These are phyloP conservation scores for Calcarius lapponicus DNA, from an alignment of 2,797 vertebrate genomes.

Conservation along the genomic window DNA sequence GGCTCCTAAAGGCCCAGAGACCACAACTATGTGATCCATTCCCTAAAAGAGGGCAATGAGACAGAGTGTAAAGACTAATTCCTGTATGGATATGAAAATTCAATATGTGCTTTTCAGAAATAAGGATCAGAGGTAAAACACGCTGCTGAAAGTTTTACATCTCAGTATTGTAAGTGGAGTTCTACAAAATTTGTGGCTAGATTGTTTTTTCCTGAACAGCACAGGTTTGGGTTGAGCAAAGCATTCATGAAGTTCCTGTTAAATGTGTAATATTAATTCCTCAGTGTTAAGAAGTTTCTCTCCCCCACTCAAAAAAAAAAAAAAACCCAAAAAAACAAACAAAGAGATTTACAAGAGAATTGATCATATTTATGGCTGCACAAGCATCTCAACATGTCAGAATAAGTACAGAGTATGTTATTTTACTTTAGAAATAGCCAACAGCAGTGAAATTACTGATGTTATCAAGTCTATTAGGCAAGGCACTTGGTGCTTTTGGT, in stretches of 20 bases:
- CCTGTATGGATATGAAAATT: neutral
- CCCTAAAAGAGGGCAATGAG: neutral
- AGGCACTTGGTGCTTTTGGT: neutral
- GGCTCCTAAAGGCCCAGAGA: neutral
- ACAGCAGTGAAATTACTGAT: neutral
- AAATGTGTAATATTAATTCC: neutral
- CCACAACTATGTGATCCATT: rapidly evolving
- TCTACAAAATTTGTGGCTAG: neutral
- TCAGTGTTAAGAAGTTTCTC: neutral
- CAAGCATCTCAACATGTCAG: neutral
- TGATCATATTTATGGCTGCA: neutral
- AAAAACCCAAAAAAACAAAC: neutral
- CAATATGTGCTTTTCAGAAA: neutral
- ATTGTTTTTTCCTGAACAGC: neutral
- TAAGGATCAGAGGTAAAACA: neutral
- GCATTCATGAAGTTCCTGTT: neutral
- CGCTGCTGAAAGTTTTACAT: neutral
- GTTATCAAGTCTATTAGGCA: neutral
- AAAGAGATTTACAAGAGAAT: neutral
- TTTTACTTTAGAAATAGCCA: neutral
- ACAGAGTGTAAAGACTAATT: neutral
- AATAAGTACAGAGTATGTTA: neutral
- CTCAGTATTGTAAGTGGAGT: neutral
- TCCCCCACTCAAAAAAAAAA: neutral
- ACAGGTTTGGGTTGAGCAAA: neutral